Evolutionary conservation across 2,113 vertebrate genomes (phyloP), one percentile per base, ranked within the genome.

Genomic region (Cnemophilus loriae): DNA sequence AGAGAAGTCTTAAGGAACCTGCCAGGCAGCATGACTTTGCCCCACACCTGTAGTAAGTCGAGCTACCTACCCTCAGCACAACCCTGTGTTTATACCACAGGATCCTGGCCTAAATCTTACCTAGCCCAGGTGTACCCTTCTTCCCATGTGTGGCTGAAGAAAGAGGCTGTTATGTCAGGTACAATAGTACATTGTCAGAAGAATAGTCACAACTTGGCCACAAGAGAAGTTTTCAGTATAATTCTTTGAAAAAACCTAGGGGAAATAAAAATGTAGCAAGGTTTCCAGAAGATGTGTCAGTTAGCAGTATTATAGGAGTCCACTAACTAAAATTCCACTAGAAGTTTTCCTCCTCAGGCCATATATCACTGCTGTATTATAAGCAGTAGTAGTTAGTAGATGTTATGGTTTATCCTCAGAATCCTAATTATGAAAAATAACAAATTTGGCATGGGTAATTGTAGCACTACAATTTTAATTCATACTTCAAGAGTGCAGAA

Each of bases 361-460:
- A 28, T 28, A 12, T 56, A 77, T 81, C 59, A 60, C 28, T 77
- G 37, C 22, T 41, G 22, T 49, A 37, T 84, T 77, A 20, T 39
- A 39, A 69, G 19, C 14, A 53, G 39, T 39, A 57, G 35, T 32
- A 39, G 21, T 94, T 92, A 92, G 65, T 87, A 87, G 65, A 64
- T 91, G 26, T 71, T 84, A 82, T 1, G 18, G 61, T 69, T 87
- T 95, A 65, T 83, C n/a, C 30, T 91, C 84, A 93, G 93, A 94
- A 96, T 89, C 49, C 57, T 94, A 89, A 83, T 83, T 85, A 85
- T 32, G 65, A 85, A 91, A 94, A 83, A 50, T 39, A 87, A 87
- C 26, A 60, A 69, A 91, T 85, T 69, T 91, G 55, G 59, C 63
- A 63, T 32, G 19, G 7, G 41, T 84, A 91, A 95, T 85, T 85